Evolutionary conservation across 2,113 vertebrate species (phyloP).

Genomic region (Colossoma macropomum): DNA sequence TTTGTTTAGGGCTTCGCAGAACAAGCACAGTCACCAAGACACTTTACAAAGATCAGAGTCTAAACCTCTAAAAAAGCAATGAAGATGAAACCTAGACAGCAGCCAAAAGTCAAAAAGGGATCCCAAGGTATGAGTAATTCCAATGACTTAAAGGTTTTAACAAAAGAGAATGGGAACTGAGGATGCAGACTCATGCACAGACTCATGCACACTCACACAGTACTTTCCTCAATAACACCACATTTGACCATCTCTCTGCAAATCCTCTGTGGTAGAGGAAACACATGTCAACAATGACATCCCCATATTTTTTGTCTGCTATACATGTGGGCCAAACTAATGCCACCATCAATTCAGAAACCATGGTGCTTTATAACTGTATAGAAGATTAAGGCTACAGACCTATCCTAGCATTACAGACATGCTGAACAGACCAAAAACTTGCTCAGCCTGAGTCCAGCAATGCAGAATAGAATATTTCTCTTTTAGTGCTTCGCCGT

Average conservation of each 20-base stretch:
- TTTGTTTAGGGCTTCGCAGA: neutral
- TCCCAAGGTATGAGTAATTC: neutral
- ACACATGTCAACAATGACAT: constrained; percentile 14
- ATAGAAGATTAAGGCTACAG: neutral
- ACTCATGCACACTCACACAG: constrained; percentile 27
- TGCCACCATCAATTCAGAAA: neutral
- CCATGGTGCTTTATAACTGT: neutral
- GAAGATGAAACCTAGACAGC: too few relatives aligned
- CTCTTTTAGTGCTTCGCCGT: neutral
- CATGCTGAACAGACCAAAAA: neutral
- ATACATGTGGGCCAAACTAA: neutral
- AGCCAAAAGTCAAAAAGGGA: too few relatives aligned
- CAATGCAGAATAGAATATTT: neutral
- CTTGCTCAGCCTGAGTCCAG: neutral
- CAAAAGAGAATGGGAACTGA: neutral
- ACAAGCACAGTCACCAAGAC: neutral
- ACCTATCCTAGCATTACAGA: neutral
- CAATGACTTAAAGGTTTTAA: neutral
- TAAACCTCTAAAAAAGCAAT: neutral
- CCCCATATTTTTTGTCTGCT: neutral
- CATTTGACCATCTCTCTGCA: neutral
- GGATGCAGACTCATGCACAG: neutral
- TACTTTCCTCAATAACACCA: neutral
- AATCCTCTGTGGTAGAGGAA: neutral
- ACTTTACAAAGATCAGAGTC: neutral